Base-by-base conservation (phyloP, 1,140 invertebrate species). In the Akabosia matsudoensis region DNA sequence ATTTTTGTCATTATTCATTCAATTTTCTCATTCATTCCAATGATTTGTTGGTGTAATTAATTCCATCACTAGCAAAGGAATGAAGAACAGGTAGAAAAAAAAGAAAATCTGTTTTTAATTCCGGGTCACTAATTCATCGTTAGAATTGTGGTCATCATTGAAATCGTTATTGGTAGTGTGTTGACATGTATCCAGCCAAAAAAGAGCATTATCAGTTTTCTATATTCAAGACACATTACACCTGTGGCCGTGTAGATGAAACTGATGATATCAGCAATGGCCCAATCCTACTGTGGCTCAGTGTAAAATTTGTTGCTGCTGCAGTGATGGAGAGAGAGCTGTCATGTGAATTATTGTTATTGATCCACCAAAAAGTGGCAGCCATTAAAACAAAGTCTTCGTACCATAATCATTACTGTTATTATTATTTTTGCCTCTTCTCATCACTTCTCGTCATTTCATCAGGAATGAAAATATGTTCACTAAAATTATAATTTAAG, bases 91-190 rank as follows among this genome's bases (percentile, higher is more conserved):
- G 31, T 10, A 64, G 24, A 74, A 26, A 70, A 75, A 52, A 56
- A 79, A 77, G 28, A 37, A 76, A 26, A 78, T 34, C 33, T 70
- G 18, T 24, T 74, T 37, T 37, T 72, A 37, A 72, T 72, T 72
- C 31, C 70, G 31, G 31, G 70, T 72, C 34, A 45, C 33, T 37
- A 2, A 37, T 7, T 34, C 34, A 33, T n/a, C 33, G 37, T 22
- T 24, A 33, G 2, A 2, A 37, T 72, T n/a, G 28, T 30, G 26
- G 10, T 30, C 13, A 70, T 70, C 3, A 70, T 33, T 22, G 33
- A 31, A 26, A 28, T 70, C 33, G 22, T 30, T 16, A 70, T 30
- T 30, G 13, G 67, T 10, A 30, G 33, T n/a, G 10, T 16, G n/a
- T 72, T 37, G 34, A 45, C 31, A 72, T 72, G 24, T 34, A 72